Base-by-base conservation (phyloP, 2,888 invertebrate genomes). In the Lithophane leautieri region DNA sequence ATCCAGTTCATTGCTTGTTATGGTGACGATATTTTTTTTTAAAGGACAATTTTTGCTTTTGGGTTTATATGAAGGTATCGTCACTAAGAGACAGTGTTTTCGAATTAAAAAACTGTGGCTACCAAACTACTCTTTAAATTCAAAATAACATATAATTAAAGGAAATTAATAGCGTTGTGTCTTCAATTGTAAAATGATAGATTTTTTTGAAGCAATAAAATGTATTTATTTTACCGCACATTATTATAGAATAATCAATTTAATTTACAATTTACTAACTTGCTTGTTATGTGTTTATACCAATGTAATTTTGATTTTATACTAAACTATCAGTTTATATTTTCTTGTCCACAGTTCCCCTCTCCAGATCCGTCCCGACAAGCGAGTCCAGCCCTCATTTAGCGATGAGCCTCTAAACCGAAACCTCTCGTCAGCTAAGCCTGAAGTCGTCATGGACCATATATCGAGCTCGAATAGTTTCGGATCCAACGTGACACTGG, bases 401-500 rank as follows among this genome's bases (percentile, higher is more conserved):
- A 95, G 95, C 85, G 96, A 95, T 83, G 96, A 96, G 79, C 94
- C 95, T 0, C 83, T 95, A 2, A 91, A 87, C 82, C 89, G 92
- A 3, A 93, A 93, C 77, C 90, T 91, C 4, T 79, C 88, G 9
- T 88, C 92, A 0, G 70, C 90, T 2, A 93, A 91, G 75, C 83
- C 91, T 0, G 94, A 95, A 11, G 80, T 89, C 4, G 73, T 90
- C 28, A 89, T 89, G 86, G 95, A 95, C 72, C 95, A 95, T 72
- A 90, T 95, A 44, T 93, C 95, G 3, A 95, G 95, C 40, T 97
- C 97, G 1, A 97, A 97, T 76, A 98, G 98, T 88, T 98, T 99
- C 92, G 98, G 98, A 0, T 98, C 98, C 76, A 98, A 98, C 90
- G 97, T 98, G 7, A 97, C 98, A 6, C 95, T 99, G 9, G 97